Evolutionary conservation across 2,888 invertebrate species (phyloP).

Genomic region (Epiblema foenella): DNA sequence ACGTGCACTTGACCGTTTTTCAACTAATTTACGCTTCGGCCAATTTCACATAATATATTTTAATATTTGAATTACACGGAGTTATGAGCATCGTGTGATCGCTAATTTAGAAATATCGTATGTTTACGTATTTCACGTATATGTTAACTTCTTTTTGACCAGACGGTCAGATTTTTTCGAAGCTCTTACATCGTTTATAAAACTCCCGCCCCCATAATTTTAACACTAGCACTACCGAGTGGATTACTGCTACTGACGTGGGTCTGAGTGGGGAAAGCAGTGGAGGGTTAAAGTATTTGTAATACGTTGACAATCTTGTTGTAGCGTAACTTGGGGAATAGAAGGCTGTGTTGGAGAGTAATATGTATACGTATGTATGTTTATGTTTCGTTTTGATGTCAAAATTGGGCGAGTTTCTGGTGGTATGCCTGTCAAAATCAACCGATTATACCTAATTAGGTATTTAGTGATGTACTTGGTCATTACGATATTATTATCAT

Average conservation of each 20-base stretch:
- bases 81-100: neutral
- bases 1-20: too few species aligned
- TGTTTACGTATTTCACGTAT: too few species aligned
- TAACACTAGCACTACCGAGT: slow-evolving; percentile 42
- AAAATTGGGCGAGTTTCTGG: slow-evolving; percentile 1
- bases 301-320: slow-evolving; percentile 43
- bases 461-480: too few species aligned
- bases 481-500: too few species aligned
- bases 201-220: slow-evolving; percentile 37
- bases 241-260: slow-evolving; percentile 43
- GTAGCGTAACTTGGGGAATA: slow-evolving; percentile 23
- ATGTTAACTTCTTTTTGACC: neutral
- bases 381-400: slow-evolving; percentile 9
- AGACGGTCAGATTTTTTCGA: neutral
- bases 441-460: too few species aligned
- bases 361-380: neutral
- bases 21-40: neutral
- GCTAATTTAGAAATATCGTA: neutral
- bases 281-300: slow-evolving; percentile 36
- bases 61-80: slow-evolving; percentile 16
- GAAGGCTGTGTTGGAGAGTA: slow-evolving; percentile 6
- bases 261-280: slow-evolving; percentile 42
- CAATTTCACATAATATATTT: neutral
- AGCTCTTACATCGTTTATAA: slow-evolving; percentile 14
- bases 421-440: too few species aligned